Evolutionary conservation across 1,140 invertebrate species (phyloP).

Genomic region (Euwallacea similis): DNA sequence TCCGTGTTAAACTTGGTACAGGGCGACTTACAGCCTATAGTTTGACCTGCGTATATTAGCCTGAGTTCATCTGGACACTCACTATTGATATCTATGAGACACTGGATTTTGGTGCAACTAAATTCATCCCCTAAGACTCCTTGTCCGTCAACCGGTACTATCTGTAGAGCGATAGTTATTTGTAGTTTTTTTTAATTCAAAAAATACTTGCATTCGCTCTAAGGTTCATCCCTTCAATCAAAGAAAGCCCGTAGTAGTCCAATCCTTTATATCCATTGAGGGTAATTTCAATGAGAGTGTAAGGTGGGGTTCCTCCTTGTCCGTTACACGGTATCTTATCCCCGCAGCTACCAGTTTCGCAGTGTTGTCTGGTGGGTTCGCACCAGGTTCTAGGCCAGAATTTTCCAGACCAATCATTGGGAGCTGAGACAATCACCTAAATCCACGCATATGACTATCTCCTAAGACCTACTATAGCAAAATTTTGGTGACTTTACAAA

Average conservation of each 20-base stretch:
- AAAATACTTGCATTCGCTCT: slow-evolving; percentile 40
- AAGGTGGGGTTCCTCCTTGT: slow-evolving; percentile 55
- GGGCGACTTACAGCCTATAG: slow-evolving; percentile 56
- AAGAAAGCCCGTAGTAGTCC: slow-evolving; percentile 57
- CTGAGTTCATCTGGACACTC: slow-evolving; percentile 51
- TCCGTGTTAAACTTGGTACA: slow-evolving; percentile 54
- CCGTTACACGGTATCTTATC: slow-evolving; percentile 54
- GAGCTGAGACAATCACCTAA: slow-evolving; percentile 29
- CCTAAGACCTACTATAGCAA: neutral
- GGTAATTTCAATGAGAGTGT: slow-evolving; percentile 56
- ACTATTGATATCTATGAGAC: slow-evolving; percentile 51
- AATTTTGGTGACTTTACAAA: neutral
- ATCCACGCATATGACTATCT: neutral
- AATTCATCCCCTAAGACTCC: neutral
- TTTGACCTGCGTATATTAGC: slow-evolving; percentile 42
- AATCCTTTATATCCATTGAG: slow-evolving; percentile 47
- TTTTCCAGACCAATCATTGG: slow-evolving; percentile 51
- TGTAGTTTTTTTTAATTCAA: neutral
- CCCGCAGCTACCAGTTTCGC: slow-evolving; percentile 55
- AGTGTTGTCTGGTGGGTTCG: slow-evolving; percentile 44
- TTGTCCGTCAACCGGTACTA: slow-evolving; percentile 18
- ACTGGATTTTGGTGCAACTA: slow-evolving; percentile 50
- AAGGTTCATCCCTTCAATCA: slow-evolving; percentile 57
- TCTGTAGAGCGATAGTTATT: slow-evolving; percentile 7
- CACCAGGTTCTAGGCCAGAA: slow-evolving; percentile 56